phyloP scores from a whole-genome alignment of 1,140 invertebrate species.

The Parasteatoda tepidariorum region DNA sequence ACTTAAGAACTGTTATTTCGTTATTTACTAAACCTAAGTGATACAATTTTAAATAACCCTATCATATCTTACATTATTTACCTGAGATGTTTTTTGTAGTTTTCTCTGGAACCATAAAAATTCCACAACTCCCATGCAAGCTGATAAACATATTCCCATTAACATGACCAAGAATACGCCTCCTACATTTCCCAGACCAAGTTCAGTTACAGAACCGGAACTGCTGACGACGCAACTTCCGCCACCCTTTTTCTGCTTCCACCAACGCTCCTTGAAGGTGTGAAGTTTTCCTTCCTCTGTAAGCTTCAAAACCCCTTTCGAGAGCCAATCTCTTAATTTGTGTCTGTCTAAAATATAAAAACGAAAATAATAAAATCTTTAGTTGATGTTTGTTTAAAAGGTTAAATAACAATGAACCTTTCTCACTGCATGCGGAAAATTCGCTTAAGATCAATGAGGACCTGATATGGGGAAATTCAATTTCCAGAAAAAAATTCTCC shows the following conservation, averaged over 20 bases:
- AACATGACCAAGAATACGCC: slow-evolving; percentile 73
- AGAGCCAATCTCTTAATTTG: slow-evolving; percentile 64
- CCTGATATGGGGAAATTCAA: no score
- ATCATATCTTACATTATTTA: no score
- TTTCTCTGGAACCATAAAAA: slow-evolving; percentile 63
- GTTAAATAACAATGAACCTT: no score
- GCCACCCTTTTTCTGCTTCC: slow-evolving; percentile 66
- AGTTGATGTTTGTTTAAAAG: background rate
- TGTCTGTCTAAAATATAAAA: background rate
- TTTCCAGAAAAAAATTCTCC: no score
- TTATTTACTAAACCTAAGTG: no score
- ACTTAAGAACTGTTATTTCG: no score
- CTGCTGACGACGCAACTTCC: slow-evolving; percentile 61
- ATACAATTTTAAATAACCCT: no score
- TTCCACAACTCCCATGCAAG: slow-evolving; percentile 61
- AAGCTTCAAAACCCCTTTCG: slow-evolving; percentile 69
- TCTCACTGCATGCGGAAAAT: no score
- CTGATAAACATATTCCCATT: slow-evolving; percentile 68
- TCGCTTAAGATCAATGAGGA: no score
- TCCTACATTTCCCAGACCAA: slow-evolving; percentile 68
- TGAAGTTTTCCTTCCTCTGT: slow-evolving; percentile 70
- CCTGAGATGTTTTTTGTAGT: slow-evolving; percentile 40
- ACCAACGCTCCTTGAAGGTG: slow-evolving; percentile 68
- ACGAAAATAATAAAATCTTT: background rate
- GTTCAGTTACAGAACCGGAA: slow-evolving; percentile 61